Base-by-base conservation (phyloP, 2,888 invertebrate genomes). In the Tineola bisselliella region DNA sequence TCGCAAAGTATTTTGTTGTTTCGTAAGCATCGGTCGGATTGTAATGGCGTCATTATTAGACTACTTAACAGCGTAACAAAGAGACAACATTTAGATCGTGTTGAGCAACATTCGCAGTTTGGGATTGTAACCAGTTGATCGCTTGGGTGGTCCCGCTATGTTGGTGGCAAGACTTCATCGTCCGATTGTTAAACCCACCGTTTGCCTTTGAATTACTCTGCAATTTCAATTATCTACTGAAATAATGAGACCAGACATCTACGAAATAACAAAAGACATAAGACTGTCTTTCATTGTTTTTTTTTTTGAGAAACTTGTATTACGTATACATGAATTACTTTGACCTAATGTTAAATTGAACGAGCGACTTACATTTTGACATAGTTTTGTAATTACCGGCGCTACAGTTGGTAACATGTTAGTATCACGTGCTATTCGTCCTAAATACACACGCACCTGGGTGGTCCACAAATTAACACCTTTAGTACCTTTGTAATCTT, bases 401-500 rank as follows among this genome's bases (percentile, higher is more conserved):
- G 48, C 48, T 15, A 15, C n/a, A 54, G 54, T 54, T 25, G 25
- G n/a, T 54, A 54, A 25, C 54, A 54, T 25, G 48, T 48, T 13
- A 15, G 48, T 48, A 54, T 54, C 54, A 54, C 54, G 54, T 54
- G 54, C 18, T 13, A 48, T 48, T 48, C 25, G 54, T 54, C 54
- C 54, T 54, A 54, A 54, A 54, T 13, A 48, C 48, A 54, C 54
- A n/a, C 54, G 25, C 54, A 48, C 54, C 18, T 54, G 54, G 54
- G 54, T 54, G 54, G 54, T 54, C 54, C 54, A 54, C 54, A 54
- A 52, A 54, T 54, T 54, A 54, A 54, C 54, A 54, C 54, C 54
- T 54, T 25, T 12, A 25, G n/a, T 25, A 19, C 54, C 17, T 8
- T 54, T 54, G 54, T 54, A 54, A 54, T 54, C 54, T 54, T 25